Conservation (phyloP, 2,113 vertebrate genomes). For the Prionailurus bengalensis region DNA sequence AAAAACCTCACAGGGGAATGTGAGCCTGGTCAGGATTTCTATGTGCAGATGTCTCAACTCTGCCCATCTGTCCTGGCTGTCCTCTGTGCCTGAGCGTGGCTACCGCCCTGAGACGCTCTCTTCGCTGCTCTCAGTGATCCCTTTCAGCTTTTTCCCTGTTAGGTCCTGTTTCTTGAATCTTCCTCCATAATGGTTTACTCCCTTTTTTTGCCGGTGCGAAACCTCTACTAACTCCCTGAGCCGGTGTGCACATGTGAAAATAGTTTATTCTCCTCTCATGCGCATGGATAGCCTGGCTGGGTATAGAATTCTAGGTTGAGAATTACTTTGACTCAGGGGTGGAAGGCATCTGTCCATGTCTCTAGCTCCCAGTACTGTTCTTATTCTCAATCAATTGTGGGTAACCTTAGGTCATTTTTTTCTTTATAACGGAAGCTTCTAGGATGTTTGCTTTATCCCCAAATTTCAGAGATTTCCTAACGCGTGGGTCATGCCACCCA, state of each 20-base stretch:
- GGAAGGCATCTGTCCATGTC: neutral
- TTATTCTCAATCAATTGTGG: neutral
- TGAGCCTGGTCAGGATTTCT: neutral
- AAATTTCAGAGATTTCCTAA: neutral
- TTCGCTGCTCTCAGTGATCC: no score
- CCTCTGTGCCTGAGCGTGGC: rapidly evolving
- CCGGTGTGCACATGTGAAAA: neutral
- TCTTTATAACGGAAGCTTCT: neutral
- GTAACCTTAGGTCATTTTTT: neutral
- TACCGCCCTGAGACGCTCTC: neutral
- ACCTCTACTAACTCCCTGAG: neutral
- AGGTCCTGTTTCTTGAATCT: neutral
- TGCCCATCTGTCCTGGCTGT: neutral
- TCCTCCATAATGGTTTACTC: neutral
- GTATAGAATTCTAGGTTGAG: neutral
- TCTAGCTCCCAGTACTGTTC: neutral
- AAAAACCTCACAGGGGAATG: neutral
- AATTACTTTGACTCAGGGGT: neutral
- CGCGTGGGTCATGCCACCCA: neutral
- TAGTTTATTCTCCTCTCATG: rapidly evolving
- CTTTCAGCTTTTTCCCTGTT: neutral
- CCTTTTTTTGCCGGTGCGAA: neutral
- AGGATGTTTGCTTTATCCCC: neutral
- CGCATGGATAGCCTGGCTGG: neutral
- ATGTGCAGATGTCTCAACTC: neutral